Evolutionary conservation across 2,888 invertebrate species (phyloP).

Genomic region (Synergus umbraculus): DNA sequence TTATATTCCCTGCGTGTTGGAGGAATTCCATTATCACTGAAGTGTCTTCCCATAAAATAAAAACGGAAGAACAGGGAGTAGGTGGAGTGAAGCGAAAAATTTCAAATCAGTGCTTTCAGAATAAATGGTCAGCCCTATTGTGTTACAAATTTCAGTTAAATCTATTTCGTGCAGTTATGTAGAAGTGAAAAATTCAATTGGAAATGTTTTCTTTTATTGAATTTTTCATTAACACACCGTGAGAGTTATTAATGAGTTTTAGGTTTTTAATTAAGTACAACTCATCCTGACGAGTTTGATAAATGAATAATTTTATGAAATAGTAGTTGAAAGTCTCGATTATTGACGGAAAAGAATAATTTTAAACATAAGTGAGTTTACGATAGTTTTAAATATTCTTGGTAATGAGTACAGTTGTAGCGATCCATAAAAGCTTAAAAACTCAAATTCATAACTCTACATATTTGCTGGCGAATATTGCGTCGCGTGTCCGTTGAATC

Average conservation of each 20-base stretch:
- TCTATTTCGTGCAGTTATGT: slow-evolving; percentile 28
- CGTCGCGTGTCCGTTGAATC: slow-evolving; percentile 50
- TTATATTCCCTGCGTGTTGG: slow-evolving; percentile 29
- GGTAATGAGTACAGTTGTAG: neutral
- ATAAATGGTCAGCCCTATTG: slow-evolving; percentile 22
- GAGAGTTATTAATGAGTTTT: neutral
- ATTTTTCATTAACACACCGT: neutral
- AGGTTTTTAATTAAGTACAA: neutral
- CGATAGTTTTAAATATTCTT: neutral
- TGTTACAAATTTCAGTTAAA: slow-evolving; percentile 32
- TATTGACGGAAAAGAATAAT: neutral
- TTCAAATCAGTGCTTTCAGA: slow-evolving; percentile 37
- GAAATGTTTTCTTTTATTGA: neutral
- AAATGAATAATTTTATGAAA: too few species aligned
- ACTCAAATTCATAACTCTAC: slow-evolving; percentile 53
- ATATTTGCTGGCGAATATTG: slow-evolving; percentile 21
- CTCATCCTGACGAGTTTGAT: too few species aligned
- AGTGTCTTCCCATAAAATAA: slow-evolving; percentile 42
- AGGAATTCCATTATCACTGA: slow-evolving; percentile 39
- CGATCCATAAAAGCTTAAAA: slow-evolving; percentile 38
- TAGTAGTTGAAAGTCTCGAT: neutral
- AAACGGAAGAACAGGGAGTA: slow-evolving; percentile 22
- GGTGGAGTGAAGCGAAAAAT: slow-evolving; percentile 42
- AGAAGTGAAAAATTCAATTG: neutral
- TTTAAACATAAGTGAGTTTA: neutral